Evolutionary conservation across 2,797 vertebrate genomes (phyloP), one percentile per base, ranked within the genome.

Genomic region (Eidolon dupreanum): DNA sequence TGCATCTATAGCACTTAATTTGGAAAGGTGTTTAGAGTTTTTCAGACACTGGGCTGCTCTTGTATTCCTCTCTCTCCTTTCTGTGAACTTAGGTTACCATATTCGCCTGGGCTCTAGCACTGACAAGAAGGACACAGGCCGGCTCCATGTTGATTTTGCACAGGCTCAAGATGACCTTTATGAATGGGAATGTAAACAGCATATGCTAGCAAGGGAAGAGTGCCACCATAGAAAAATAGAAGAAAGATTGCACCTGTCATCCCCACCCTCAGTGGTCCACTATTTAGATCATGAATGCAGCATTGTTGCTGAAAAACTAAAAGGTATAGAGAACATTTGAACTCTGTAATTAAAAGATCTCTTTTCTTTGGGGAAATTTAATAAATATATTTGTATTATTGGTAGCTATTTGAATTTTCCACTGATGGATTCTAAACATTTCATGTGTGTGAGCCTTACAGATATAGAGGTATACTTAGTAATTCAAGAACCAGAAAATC

Each of bases 171-270:
- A 99, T 0, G 99, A 99, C 93, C 98, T 99, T 61, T 99, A 99
- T 0, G 99, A 99, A 98, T 99, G 99, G 99, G 99, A 99, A 94
- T 99, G 99, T 97, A 99, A 98, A 96, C 99, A 99, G 98, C 99
- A 99, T 31, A 99, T 99, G 99, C 94, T 99, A 97, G 99, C 99
- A 16, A 98, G 99, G 11, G 99, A 99, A 98, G 99, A 99, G 97
- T 98, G 99, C 24, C 99, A 99, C 97, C 99, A 99, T 49, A 98
- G 99, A 75, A 98, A 99, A 83, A 98, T 99, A 94, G 99, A 99
- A 53, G 99, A 99, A 85, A 99, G 98, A 63, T 98, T 99, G 75
- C 98, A 99, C 6, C 99, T 99, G 0, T 99, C 99, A 6, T 99
- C 99, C 0, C 99, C 99, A 0, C 99, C 99, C 0, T 99, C 99